Conservation (phyloP, 2,888 invertebrate genomes). For the Dermolepida albohirtum region DNA sequence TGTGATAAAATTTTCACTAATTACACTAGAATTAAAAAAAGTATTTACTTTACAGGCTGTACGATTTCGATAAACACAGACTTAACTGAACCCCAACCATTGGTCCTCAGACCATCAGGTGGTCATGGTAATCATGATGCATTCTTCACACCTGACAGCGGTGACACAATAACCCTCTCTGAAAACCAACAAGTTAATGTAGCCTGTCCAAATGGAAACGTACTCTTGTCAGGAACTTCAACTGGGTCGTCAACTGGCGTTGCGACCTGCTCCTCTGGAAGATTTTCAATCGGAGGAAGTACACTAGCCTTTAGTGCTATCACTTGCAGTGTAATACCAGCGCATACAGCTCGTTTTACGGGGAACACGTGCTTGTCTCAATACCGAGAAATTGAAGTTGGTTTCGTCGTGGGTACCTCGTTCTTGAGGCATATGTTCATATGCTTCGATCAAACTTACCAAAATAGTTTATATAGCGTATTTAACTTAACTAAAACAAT, state of each 20-base stretch:
- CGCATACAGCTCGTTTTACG: slow-evolving; percentile 64
- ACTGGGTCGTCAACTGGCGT: slow-evolving; percentile 36
- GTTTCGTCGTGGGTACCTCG: slow-evolving; percentile 65
- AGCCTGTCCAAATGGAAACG: slow-evolving; percentile 50
- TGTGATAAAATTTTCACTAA: too few species aligned
- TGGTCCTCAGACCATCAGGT: slow-evolving; percentile 66
- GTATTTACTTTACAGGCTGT: slow-evolving; percentile 57
- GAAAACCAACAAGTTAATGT: slow-evolving; percentile 46
- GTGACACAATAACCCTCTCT: slow-evolving; percentile 44
- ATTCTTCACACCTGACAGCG: slow-evolving; percentile 49
- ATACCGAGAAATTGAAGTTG: slow-evolving; percentile 64
- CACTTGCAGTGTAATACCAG: slow-evolving; percentile 63
- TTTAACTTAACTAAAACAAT: slow-evolving; percentile 66
- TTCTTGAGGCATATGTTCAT: slow-evolving; percentile 68
- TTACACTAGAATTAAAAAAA: too few species aligned
- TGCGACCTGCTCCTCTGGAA: slow-evolving; percentile 48
- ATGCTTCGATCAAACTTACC: slow-evolving; percentile 68
- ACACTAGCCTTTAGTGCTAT: slow-evolving; percentile 62
- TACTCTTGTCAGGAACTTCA: slow-evolving; percentile 43
- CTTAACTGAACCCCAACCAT: slow-evolving; percentile 71
- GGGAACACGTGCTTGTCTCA: slow-evolving; percentile 62
- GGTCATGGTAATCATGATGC: slow-evolving; percentile 42
- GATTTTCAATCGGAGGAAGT: slow-evolving; percentile 48
- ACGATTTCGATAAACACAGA: slow-evolving; percentile 66
- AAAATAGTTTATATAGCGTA: slow-evolving; percentile 69